Percentiles rank a stretch among this genome's conserved stretches.
These are phyloP conservation scores for Gymnocypris eckloni DNA, from an alignment of 2,797 vertebrate species.

Conservation along the genomic window DNA sequence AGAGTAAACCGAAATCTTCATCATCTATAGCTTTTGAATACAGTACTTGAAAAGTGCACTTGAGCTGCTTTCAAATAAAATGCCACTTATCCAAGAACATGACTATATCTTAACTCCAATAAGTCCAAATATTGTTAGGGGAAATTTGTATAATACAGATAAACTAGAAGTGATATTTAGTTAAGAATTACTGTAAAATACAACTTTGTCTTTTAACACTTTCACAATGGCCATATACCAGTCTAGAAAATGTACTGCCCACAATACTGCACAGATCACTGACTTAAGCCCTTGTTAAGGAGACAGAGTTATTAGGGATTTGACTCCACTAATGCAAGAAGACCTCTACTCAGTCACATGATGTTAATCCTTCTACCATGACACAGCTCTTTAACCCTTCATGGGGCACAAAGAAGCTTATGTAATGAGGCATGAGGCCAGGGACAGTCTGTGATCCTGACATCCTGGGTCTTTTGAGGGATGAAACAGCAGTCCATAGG, in stretches of 20 bases:
- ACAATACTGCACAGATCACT: background rate
- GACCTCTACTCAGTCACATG: conserved; percentile 30
- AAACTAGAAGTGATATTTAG: background rate
- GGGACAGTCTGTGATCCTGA: background rate
- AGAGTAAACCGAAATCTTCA: conserved; percentile 13
- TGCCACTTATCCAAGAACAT: background rate
- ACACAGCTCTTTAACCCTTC: conserved; percentile 44
- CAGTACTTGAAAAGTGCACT: background rate
- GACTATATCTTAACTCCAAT: background rate
- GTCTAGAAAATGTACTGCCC: background rate
- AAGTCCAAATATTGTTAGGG: background rate
- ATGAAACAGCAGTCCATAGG: background rate
- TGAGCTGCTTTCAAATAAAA: background rate
- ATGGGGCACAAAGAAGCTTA: conserved; percentile 19
- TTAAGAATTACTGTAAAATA: background rate
- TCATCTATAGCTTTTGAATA: background rate
- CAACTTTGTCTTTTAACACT: background rate
- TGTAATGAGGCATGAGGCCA: background rate
- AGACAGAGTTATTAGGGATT: conserved; percentile 15
- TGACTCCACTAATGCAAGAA: conserved; percentile 20
- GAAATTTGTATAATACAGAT: background rate
- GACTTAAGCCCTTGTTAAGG: conserved; percentile 6
- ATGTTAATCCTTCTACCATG: conserved; percentile 43
- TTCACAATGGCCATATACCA: background rate
- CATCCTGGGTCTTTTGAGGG: background rate